Base-by-base conservation (phyloP, 2,888 invertebrate species). In the Dasypogon diadema region DNA sequence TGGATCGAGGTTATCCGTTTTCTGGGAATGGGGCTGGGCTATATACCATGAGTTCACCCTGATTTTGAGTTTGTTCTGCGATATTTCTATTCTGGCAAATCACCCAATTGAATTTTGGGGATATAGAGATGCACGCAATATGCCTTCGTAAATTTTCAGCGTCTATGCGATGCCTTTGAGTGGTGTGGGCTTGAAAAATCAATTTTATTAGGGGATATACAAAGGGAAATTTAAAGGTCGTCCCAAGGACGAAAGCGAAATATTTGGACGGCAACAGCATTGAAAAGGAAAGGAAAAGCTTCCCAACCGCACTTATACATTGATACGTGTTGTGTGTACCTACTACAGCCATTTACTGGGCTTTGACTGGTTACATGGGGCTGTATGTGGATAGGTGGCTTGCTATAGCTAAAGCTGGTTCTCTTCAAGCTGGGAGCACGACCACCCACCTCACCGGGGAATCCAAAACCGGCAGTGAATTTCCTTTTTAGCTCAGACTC, bases 191-290 rank as follows among this genome's bases (percentile, higher is more conserved):
- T 21, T 0, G 42, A 24, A 65, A 65, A 65, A 65, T 65, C 65
- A 24, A 65, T 65, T 24, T 48, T 65, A 65, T 65, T 65, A 65
- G 37, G 42, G 22, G 65, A 65, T 65, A 24, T 65, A 65, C 65
- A 42, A 22, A 37, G 65, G 65, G 37, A 24, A 65, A 42, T 63
- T 22, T 14, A 65, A 65, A 65, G 65, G 65, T 65, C 65, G 65
- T 24, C 26, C 48, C 65, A 65, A 65, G 65, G 65, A 46, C 65
- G 65, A 48, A 22, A 14, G 30, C 37, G 22, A n/a, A 65, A 65
- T 65, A 65, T 65, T 65, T 65, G 65, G 65, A 48, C 65, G 65
- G 65, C 65, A 65, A 65, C 65, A 65, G 63, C 42, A 63, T 16
- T 34, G 42, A 63, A 63, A 42, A 63, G 42, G 60, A 60, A 60